These are phyloP conservation scores for Colletes gigas DNA, from an alignment of 1,140 invertebrate species.

Conservation along the genomic window DNA sequence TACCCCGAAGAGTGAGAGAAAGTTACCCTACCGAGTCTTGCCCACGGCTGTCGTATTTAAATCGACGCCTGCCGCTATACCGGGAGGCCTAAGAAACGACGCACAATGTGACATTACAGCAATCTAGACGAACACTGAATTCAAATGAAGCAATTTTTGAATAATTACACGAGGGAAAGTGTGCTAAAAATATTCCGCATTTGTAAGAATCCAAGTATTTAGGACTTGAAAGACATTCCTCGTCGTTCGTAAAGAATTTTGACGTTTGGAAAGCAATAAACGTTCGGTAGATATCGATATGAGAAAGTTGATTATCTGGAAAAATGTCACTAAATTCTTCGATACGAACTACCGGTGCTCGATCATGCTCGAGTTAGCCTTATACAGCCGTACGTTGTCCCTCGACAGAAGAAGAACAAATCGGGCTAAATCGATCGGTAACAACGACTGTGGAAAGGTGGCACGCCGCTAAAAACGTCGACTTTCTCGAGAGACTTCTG, in stretches of 20 bases:
- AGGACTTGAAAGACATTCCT: too few species aligned
- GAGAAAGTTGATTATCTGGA: too few species aligned
- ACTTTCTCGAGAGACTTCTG: slow-evolving; percentile 29
- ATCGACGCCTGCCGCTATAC: slow-evolving; percentile 56
- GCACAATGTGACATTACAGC: background rate
- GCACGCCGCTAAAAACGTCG: background rate
- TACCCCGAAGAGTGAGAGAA: slow-evolving; percentile 65
- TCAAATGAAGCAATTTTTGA: too few species aligned
- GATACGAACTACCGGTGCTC: too few species aligned
- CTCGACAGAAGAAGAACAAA: slow-evolving; percentile 20
- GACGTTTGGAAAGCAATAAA: too few species aligned
- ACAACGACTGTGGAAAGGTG: background rate
- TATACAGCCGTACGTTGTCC: background rate
- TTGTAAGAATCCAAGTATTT: too few species aligned
- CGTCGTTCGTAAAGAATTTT: too few species aligned
- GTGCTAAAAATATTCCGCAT: too few species aligned
- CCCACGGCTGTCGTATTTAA: slow-evolving; percentile 68
- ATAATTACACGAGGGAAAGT: too few species aligned
- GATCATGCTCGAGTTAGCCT: background rate
- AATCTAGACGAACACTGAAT: too few species aligned
- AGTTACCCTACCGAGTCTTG: slow-evolving; percentile 63
- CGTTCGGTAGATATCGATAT: too few species aligned
- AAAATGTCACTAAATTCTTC: too few species aligned
- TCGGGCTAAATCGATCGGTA: slow-evolving; percentile 13
- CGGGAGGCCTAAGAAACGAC: slow-evolving; percentile 36